A percentile compares a stretch with the other conserved stretches of the same genome.
Conservation (phyloP, 2,113 vertebrate genomes). For the Phyllostomus discolor region DNA sequence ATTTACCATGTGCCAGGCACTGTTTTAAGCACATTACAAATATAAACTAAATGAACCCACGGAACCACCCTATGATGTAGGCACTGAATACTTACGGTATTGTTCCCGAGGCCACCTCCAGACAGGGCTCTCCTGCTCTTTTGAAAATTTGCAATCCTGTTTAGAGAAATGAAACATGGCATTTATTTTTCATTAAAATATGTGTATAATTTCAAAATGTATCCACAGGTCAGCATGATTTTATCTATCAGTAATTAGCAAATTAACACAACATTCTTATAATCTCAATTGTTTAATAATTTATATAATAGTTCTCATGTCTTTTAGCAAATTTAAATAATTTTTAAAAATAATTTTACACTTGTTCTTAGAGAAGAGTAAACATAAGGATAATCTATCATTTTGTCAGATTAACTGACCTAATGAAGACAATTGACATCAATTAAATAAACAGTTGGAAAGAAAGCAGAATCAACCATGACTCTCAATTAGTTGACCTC, state of each 20-base stretch:
- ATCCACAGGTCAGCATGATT: background rate
- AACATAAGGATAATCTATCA: background rate
- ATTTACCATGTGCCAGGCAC: background rate
- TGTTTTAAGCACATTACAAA: background rate
- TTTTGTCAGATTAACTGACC: slow-evolving; percentile 10
- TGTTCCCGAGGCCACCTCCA: background rate
- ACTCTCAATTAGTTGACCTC: background rate
- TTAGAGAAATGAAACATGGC: background rate
- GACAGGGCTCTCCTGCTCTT: background rate
- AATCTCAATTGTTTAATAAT: background rate
- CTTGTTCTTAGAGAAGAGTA: slow-evolving; percentile 10
- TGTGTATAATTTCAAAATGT: background rate
- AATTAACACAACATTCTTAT: background rate
- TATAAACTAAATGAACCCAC: background rate
- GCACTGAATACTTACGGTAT: background rate
- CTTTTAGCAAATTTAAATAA: background rate
- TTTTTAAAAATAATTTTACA: background rate
- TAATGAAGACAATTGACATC: slow-evolving; percentile 16
- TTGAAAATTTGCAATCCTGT: background rate
- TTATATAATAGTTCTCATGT: background rate
- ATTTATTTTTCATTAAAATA: slow-evolving; percentile 16
- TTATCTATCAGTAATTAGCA: background rate
- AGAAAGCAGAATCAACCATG: background rate
- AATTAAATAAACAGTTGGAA: slow-evolving; percentile 30
- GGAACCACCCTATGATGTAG: background rate